Evolutionary conservation across 2,113 vertebrate genomes (phyloP), one percentile per base, ranked within the genome.

Genomic region (Phyllopteryx taeniolatus): DNA sequence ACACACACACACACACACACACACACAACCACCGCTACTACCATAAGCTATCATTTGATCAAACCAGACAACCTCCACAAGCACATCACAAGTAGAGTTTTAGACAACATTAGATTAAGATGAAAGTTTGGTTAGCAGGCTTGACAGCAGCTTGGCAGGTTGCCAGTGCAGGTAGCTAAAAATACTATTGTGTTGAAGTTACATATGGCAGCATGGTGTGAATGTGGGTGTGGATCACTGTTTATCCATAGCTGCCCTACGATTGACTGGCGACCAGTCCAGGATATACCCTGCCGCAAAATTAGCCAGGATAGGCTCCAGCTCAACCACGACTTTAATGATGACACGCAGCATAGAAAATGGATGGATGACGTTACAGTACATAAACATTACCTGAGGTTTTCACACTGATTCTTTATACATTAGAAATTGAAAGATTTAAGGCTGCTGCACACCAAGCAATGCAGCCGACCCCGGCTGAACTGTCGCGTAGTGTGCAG

Each of bases 71-170:
- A 83, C 80, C 77, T 84, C 74, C 69, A 78, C 57, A 70, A 71
- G 68, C 69, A 72, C 33, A 71, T 76, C 80, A 59, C 65, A 79
- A 14, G 43, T 12, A 14, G 54, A 68, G 72, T 76, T 79, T 77
- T 47, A 72, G 53, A 44, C 54, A 53, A 10, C 4, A 74, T 66
- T 42, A 71, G 77, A 86, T 86, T 77, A 80, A 79, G 80, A 67
- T 84, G 70, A 81, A 83, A 77, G 75, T 80, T 79, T 11, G 77
- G 70, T 67, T 74, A 39, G 46, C 71, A 64, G 43, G 67, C 70
- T 80, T 87, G 83, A 83, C 80, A 85, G 79, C 59, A 68, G 69
- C 56, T 65, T 86, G 83, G 68, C 79, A 83, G 75, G 47, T 72
- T 8, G 61, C 69, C 64, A 68, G 70, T 72, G 39, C 10, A 64